These are phyloP conservation scores for Muscicapa comitata DNA, from an alignment of 2,797 vertebrate genomes.

Conservation along the genomic window DNA sequence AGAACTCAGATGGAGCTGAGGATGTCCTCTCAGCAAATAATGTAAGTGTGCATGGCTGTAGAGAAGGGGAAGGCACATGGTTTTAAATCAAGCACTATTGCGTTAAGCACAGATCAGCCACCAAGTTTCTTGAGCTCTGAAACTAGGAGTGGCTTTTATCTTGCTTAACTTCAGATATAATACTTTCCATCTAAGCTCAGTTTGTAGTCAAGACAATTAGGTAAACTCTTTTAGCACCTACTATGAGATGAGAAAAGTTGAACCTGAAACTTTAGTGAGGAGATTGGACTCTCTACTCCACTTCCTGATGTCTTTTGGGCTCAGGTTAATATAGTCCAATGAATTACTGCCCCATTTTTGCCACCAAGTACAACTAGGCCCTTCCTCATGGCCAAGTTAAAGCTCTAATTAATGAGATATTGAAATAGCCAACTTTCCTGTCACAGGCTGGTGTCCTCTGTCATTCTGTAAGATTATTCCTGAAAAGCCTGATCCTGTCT, in stretches of 20 bases:
- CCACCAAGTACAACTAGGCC: neutral
- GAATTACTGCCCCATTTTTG: neutral
- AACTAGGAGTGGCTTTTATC: neutral
- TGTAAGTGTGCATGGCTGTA: fast-evolving
- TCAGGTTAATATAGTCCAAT: neutral
- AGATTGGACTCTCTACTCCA: neutral
- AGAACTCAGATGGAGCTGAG: neutral
- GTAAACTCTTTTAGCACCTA: neutral
- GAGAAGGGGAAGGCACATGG: neutral
- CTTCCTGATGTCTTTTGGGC: neutral
- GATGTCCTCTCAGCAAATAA: neutral
- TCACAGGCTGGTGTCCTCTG: neutral
- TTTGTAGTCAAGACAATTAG: neutral
- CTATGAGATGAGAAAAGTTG: neutral
- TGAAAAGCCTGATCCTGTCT: neutral
- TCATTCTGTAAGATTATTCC: neutral
- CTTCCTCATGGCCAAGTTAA: neutral
- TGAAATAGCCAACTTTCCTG: neutral
- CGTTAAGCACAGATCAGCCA: neutral
- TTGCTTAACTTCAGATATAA: neutral
- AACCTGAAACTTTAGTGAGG: neutral
- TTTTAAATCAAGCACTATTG: neutral
- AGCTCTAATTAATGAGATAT: neutral
- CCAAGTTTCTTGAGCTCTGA: neutral
- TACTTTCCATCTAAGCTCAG: neutral